Percentiles rank a stretch among this genome's conserved stretches.
phyloP scores from a whole-genome alignment of 1,140 invertebrate genomes.

The Diabrotica virgifera region DNA sequence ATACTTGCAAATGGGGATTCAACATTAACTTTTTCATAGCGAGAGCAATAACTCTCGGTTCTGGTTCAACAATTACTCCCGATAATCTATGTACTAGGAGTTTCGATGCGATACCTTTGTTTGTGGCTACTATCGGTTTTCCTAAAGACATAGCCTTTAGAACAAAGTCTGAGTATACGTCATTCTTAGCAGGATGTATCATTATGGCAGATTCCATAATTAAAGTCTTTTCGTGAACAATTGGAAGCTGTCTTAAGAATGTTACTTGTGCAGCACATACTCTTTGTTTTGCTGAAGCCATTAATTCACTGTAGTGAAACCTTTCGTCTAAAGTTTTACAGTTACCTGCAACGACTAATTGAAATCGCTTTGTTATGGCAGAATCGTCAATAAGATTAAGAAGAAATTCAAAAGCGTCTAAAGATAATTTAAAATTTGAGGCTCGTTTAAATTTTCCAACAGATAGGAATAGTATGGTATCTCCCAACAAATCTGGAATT shows the following conservation, averaged over 20 bases:
- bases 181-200: conserved; percentile 37
- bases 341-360: conserved; percentile 41
- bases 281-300: conserved; percentile 32
- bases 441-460: conserved; percentile 37
- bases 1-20: conserved; percentile 30
- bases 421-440: conserved; percentile 40
- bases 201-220: conserved; percentile 35
- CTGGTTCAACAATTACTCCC: conserved; percentile 38
- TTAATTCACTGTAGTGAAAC: conserved; percentile 37
- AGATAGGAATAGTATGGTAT: conserved; percentile 36
- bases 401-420: conserved; percentile 40
- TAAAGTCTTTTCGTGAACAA: conserved; percentile 40
- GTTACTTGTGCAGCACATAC: conserved; percentile 39
- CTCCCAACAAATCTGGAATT: conserved; percentile 38
- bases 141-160: conserved; percentile 37
- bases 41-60: conserved; percentile 35
- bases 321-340: conserved; percentile 32
- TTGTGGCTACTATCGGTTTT: conserved; percentile 39
- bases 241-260: conserved; percentile 38
- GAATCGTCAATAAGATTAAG: conserved; percentile 27
- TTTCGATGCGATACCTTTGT: conserved; percentile 37
- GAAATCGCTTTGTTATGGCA: conserved; percentile 30
- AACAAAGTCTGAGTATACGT: conserved; percentile 37
- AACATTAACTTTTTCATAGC: conserved; percentile 37
- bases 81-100: conserved; percentile 37